Conservation (phyloP, 1,140 invertebrate genomes). For the Prorops nasuta region DNA sequence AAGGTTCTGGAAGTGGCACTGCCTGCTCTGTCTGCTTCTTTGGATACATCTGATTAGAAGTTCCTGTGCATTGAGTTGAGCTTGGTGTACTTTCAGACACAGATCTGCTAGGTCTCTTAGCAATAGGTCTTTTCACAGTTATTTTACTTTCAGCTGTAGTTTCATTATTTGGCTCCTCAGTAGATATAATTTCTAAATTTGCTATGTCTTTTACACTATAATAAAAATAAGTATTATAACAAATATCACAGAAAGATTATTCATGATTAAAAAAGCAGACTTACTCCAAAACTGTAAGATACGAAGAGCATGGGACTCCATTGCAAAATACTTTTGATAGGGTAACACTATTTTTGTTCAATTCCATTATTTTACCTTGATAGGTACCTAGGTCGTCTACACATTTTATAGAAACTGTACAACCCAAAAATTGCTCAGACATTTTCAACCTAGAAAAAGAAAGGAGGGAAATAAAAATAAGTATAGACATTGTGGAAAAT, state of each 20-base stretch:
- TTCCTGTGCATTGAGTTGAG: too few species aligned
- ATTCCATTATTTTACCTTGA: constrained; percentile 76
- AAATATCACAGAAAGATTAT: constrained; percentile 3
- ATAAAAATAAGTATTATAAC: constrained; percentile 15
- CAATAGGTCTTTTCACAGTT: constrained; percentile 59
- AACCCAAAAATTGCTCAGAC: constrained; percentile 71
- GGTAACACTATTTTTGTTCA: constrained; percentile 70
- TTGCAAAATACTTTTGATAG: constrained; percentile 78
- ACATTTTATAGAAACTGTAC: constrained; percentile 76
- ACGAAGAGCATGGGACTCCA: constrained; percentile 67
- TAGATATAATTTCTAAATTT: constrained; percentile 63
- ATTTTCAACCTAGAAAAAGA: constrained; percentile 40
- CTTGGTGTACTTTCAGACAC: constrained; percentile 52
- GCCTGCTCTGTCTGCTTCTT: too few species aligned
- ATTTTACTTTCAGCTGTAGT: constrained; percentile 53
- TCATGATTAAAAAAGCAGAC: constrained; percentile 11
- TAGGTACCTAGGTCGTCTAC: constrained; percentile 67
- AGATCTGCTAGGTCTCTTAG: constrained; percentile 57
- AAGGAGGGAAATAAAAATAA: too few species aligned
- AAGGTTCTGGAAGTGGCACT: constrained; percentile 31
- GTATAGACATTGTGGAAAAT: too few species aligned
- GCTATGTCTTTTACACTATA: constrained; percentile 63
- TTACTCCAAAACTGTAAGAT: constrained; percentile 62
- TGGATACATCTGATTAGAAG: too few species aligned
- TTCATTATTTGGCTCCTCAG: constrained; percentile 45